These are phyloP conservation scores for Tipula vernalis DNA, from an alignment of 2,888 invertebrate genomes.

Conservation along the genomic window DNA sequence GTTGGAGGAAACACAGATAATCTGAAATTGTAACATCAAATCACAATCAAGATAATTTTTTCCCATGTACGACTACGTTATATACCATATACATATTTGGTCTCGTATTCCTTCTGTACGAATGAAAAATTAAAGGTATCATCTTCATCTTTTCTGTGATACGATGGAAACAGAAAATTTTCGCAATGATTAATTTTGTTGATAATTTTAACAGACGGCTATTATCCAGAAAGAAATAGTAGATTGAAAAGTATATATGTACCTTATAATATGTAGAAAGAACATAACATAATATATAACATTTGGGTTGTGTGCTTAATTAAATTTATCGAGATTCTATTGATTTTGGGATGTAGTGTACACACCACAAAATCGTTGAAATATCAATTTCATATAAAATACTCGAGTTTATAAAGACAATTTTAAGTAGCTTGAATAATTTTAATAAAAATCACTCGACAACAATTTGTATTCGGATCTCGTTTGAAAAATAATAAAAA, in stretches of 20 bases:
- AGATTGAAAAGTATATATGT: neutral
- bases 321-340: neutral
- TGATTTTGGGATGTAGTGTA: neutral
- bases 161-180: neutral
- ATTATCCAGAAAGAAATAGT: neutral
- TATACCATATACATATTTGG: neutral
- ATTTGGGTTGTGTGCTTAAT: neutral
- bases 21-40: neutral
- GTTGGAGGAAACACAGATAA: neutral
- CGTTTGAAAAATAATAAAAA: neutral
- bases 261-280: neutral
- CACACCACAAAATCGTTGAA: neutral
- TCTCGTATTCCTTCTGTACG: neutral
- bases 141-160: neutral
- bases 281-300: neutral
- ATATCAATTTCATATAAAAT: neutral
- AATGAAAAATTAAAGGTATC: neutral
- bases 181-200: neutral
- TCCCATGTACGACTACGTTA: neutral
- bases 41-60: neutral
- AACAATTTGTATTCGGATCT: neutral
- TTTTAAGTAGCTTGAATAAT: neutral
- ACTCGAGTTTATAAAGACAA: neutral
- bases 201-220: conserved; percentile 4
- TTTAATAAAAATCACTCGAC: neutral